These are phyloP conservation scores for Chrysoperla carnea DNA, from an alignment of 1,140 invertebrate genomes.

Conservation along the genomic window DNA sequence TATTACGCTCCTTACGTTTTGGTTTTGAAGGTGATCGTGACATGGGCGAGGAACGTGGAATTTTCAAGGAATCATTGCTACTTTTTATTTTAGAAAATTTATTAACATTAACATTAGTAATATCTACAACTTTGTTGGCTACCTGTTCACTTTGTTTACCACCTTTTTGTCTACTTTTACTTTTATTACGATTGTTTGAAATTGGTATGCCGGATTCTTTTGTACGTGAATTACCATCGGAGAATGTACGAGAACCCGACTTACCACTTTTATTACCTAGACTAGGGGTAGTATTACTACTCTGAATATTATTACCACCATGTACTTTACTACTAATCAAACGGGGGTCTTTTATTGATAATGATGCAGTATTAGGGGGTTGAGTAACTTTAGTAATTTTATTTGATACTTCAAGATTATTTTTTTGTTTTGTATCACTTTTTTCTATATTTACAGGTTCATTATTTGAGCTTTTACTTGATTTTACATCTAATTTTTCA, in stretches of 20 bases:
- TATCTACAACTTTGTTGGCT: too few relatives aligned
- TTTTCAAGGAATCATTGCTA: too few relatives aligned
- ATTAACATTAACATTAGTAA: too few relatives aligned
- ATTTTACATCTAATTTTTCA: neutral
- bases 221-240: too few relatives aligned
- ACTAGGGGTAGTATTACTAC: constrained; percentile 1
- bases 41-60: too few relatives aligned
- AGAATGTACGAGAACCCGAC: neutral
- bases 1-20: constrained; percentile 1
- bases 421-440: constrained; percentile 1
- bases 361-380: constrained; percentile 9
- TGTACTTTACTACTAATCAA: constrained; percentile 16
- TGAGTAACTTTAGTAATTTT: constrained; percentile 14
- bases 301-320: constrained; percentile 5
- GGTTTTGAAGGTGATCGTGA: neutral
- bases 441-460: constrained; percentile 22
- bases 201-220: too few relatives aligned
- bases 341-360: constrained; percentile 19
- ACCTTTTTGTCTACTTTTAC: too few relatives aligned
- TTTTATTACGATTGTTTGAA: too few relatives aligned
- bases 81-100: too few relatives aligned
- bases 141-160: too few relatives aligned
- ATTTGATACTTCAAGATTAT: neutral
- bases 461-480: constrained; percentile 22
- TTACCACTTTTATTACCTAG: neutral